Conservation (phyloP, 2,888 invertebrate species). For the Microplitis deprimator region DNA sequence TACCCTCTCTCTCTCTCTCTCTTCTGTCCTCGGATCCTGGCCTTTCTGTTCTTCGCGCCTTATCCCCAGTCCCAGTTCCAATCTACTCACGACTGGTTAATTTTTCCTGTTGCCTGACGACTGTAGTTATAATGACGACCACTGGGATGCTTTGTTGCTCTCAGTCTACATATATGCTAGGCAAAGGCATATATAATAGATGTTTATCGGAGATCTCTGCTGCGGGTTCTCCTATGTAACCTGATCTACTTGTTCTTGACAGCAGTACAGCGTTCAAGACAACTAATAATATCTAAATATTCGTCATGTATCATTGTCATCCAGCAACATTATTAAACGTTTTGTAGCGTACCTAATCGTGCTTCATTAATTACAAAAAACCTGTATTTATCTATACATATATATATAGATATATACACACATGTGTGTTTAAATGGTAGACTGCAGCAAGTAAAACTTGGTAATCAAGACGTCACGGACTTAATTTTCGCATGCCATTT, state of each 20-base stretch:
- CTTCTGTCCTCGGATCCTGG: no score
- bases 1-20: conserved; percentile 22
- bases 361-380: not conserved
- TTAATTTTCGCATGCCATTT: not conserved
- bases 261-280: conserved; percentile 12
- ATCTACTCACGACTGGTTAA: no score
- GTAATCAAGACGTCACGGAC: not conserved
- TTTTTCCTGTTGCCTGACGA: no score
- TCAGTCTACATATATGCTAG: not conserved
- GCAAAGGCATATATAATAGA: not conserved
- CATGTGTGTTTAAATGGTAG: not conserved
- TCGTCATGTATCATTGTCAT: conserved; percentile 30
- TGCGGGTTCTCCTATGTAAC: conserved; percentile 26
- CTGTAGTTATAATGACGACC: no score
- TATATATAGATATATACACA: no score
- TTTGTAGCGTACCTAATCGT: not conserved
- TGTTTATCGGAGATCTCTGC: conserved; percentile 24
- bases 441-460: not conserved
- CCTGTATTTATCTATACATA: not conserved
- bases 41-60: no score
- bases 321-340: conserved; percentile 9
- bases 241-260: conserved; percentile 27
- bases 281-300: conserved; percentile 34
- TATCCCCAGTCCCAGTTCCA: no score
- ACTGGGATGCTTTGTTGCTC: no score